phyloP scores from a whole-genome alignment of 2,888 invertebrate genomes.

The Caenorhabditis becei region DNA sequence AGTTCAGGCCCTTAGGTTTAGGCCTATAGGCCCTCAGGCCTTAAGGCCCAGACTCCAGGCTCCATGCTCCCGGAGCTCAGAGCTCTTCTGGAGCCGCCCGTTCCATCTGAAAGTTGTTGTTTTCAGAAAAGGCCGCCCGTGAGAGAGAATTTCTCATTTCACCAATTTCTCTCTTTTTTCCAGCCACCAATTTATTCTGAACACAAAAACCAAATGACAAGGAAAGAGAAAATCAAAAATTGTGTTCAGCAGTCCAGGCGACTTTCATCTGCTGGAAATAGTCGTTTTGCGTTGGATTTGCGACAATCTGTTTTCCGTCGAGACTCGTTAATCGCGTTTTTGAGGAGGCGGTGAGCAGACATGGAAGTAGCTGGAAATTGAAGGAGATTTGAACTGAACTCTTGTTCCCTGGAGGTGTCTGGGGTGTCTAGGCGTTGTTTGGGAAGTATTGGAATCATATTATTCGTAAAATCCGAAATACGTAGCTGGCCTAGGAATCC shows the following conservation, averaged over 20 bases:
- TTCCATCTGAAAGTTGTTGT: too few species aligned
- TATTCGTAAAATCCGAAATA: too few species aligned
- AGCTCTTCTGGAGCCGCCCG: too few species aligned
- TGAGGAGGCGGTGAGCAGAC: neutral
- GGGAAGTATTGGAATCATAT: neutral
- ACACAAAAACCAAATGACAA: neutral
- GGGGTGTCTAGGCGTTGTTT: too few species aligned
- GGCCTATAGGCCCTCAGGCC: too few species aligned
- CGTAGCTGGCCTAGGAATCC: too few species aligned
- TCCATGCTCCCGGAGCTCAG: too few species aligned
- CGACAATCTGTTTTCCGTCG: constrained; percentile 20
- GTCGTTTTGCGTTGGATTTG: constrained; percentile 29
- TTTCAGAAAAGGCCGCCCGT: too few species aligned
- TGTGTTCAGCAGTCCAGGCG: constrained; percentile 18
- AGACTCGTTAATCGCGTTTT: constrained; percentile 22
- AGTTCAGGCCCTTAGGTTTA: too few species aligned
- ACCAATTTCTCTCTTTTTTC: neutral
- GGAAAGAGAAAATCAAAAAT: constrained; percentile 12
- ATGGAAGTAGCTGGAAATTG: constrained; percentile 11
- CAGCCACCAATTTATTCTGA: neutral
- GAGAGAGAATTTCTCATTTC: too few species aligned
- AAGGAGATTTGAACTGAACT: neutral
- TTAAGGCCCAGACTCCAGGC: too few species aligned
- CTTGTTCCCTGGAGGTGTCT: too few species aligned
- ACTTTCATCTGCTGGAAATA: constrained; percentile 38